Conservation (phyloP, 2,797 vertebrate species). For the Parauchenoglanis punctatus region DNA sequence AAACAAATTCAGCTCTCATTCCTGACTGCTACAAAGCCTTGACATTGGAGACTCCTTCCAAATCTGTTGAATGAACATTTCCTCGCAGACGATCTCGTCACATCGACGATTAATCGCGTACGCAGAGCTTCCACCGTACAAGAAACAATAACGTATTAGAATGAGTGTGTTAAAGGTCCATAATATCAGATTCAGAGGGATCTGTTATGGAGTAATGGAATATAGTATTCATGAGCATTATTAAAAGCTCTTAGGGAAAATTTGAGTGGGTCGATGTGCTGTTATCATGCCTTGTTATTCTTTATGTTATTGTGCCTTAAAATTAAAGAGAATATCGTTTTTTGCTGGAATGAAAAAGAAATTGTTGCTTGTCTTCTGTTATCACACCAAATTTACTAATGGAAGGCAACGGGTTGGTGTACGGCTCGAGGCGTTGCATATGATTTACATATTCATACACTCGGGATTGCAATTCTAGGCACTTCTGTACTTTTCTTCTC, state of each 20-base stretch:
- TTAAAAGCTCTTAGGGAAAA: background rate
- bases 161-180: no score
- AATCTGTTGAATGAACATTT: no score
- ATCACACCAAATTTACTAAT: background rate
- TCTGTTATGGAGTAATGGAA: no score
- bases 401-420: background rate
- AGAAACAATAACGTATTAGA: no score
- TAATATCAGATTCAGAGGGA: no score
- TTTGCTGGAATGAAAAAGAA: background rate
- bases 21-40: no score
- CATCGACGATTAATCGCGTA: no score
- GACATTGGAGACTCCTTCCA: no score
- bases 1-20: no score
- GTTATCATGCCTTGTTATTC: background rate
- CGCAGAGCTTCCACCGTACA: no score
- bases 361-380: background rate
- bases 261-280: background rate
- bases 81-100: no score
- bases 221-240: background rate
- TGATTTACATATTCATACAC: conserved; percentile 9
- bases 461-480: background rate
- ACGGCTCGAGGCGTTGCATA: background rate
- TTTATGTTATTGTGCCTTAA: background rate
- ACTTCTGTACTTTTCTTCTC: background rate
- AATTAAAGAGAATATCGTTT: background rate